Evolutionary conservation across 2,797 vertebrate genomes (phyloP).

Genomic region (Pseudomugil gertrudae): DNA sequence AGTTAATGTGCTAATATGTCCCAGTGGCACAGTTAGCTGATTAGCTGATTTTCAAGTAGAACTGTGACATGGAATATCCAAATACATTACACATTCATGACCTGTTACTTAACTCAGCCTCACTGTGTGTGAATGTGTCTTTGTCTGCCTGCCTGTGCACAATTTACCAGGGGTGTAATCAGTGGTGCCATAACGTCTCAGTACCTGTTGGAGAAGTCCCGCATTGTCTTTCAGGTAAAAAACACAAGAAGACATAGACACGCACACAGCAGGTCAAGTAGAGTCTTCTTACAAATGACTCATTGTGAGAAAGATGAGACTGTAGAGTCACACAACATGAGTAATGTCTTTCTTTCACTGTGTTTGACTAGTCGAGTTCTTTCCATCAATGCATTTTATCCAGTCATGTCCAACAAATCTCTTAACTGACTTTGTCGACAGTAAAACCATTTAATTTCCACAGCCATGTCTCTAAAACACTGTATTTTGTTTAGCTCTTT

Average conservation of each 20-base stretch:
- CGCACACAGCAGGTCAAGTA: constrained; percentile 34
- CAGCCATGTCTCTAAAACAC: neutral
- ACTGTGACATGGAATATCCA: constrained; percentile 41
- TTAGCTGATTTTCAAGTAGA: constrained; percentile 40
- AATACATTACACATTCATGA: constrained; percentile 68
- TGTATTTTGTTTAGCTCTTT: neutral
- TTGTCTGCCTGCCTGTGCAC: constrained; percentile 33
- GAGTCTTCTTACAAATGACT: constrained; percentile 74
- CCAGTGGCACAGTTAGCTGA: constrained; percentile 52
- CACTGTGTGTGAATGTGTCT: constrained; percentile 17
- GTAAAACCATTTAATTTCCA: constrained; percentile 1
- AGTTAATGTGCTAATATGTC: constrained; percentile 30
- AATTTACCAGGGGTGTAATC: constrained; percentile 85
- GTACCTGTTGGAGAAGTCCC: constrained; percentile 96
- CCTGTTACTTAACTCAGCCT: constrained; percentile 69
- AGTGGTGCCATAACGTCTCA: constrained; percentile 98
- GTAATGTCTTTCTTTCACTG: constrained; percentile 22
- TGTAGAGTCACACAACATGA: constrained; percentile 19
- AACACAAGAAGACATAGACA: constrained; percentile 35
- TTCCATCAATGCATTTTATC: constrained; percentile 17
- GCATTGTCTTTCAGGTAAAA: constrained; percentile 94
- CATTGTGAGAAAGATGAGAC: constrained; percentile 64
- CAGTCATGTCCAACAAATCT: constrained; percentile 2
- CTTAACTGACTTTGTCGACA: neutral
- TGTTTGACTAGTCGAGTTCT: constrained; percentile 1